Evolutionary conservation across 92 coral and sea anemone species (phyloP).

Genomic region (Parazoanthus atlanticus): DNA sequence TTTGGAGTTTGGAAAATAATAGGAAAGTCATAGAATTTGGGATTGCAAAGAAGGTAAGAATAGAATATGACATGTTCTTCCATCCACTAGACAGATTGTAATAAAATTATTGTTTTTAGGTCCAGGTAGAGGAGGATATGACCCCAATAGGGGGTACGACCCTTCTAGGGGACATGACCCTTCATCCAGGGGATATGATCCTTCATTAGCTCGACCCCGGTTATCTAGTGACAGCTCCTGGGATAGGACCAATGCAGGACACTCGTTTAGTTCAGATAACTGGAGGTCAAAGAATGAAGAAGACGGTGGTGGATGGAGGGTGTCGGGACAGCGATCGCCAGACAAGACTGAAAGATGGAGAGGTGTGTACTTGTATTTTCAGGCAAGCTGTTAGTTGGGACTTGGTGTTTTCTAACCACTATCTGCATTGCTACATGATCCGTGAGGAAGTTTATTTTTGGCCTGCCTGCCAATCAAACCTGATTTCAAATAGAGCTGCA

Average conservation of each 20-base stretch:
- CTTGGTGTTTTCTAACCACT: too few relatives aligned
- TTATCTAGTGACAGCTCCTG: constrained; percentile 85
- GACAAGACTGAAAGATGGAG: constrained; percentile 93
- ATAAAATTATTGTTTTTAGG: constrained; percentile 8
- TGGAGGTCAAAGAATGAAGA: constrained; percentile 91
- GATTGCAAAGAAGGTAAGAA: too few relatives aligned
- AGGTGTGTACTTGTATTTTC: constrained; percentile 54
- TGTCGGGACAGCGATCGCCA: constrained; percentile 80
- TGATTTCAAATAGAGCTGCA: background rate
- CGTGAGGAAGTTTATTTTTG: background rate
- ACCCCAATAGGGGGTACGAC: constrained; percentile 51
- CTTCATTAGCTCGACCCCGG: constrained; percentile 76
- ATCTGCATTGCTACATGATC: background rate
- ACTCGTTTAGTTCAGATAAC: constrained; percentile 64
- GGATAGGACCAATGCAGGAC: constrained; percentile 70
- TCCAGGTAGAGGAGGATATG: constrained; percentile 37
- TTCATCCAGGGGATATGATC: constrained; percentile 87
- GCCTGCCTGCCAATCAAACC: background rate
- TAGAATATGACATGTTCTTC: too few relatives aligned
- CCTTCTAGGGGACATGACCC: constrained; percentile 50
- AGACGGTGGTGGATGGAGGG: constrained; percentile 96
- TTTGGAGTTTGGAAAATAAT: too few relatives aligned
- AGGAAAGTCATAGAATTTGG: too few relatives aligned
- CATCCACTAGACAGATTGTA: background rate
- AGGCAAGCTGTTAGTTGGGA: background rate